These are phyloP conservation scores for Tetrax tetrax DNA, from an alignment of 2,113 vertebrate genomes.

Conservation along the genomic window DNA sequence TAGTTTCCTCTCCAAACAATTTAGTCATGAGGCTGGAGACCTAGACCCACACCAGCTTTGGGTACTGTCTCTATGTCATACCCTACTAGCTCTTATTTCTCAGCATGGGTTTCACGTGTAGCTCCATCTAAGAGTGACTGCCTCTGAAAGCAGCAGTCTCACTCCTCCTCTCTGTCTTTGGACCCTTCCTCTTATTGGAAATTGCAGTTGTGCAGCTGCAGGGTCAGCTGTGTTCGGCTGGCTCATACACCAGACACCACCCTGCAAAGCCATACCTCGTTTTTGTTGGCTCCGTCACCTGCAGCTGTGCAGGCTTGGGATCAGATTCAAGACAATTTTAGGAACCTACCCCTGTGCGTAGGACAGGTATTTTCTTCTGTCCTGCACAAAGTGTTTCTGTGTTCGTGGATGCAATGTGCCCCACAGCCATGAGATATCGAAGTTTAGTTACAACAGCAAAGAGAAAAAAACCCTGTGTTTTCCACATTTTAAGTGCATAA, in stretches of 20 bases:
- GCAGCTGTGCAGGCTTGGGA: accelerated
- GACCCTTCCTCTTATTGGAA: background rate
- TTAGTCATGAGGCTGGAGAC: background rate
- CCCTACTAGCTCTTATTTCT: background rate
- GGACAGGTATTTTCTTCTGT: background rate
- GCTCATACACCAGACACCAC: background rate
- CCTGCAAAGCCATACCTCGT: background rate
- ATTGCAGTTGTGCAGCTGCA: background rate
- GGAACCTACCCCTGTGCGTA: background rate
- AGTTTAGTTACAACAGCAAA: background rate
- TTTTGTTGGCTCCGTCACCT: background rate
- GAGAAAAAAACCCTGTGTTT: background rate
- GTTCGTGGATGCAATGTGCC: background rate
- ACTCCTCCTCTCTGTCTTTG: accelerated
- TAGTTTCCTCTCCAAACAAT: background rate
- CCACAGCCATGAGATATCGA: background rate
- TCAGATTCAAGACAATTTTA: background rate
- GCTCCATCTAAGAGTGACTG: background rate
- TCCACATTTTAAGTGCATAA: background rate
- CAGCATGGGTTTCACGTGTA: background rate
- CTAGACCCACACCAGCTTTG: background rate
- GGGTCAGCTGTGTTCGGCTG: background rate
- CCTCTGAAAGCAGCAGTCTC: background rate
- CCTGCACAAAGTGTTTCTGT: background rate
- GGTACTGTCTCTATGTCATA: background rate